Base-by-base conservation (phyloP, 2,113 vertebrate genomes). In the Lucifuga dentata region DNA sequence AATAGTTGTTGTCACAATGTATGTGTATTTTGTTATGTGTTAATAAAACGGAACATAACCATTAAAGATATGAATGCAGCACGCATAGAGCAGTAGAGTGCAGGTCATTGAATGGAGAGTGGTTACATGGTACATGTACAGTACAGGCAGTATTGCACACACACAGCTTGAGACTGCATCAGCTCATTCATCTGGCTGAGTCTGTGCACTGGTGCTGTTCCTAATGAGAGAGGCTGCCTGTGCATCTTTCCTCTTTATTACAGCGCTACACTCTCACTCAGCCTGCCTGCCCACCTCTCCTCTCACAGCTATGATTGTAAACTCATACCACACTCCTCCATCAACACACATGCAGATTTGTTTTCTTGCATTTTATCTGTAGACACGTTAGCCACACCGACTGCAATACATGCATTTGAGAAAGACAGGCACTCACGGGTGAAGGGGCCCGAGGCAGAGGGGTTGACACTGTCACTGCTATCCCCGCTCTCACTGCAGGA, bases 401-500 rank as follows among this genome's bases (percentile, higher is more conserved):
- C 64, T 29, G 26, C 26, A 29, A 5, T 29, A n/a, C 26, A 39
- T 38, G 43, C 39, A 35, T 73, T 50, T 43, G 59, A 79, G 71
- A 69, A 63, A 60, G 55, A 32, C 9, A 48, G 46, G n/a, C 67
- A 95, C 96, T 96, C 92, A 97, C 96, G 95, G 45, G 95, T 95
- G 85, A 98, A 95, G 85, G 94, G 94, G 82, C 84, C 93, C 2
- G 95, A 95, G 74, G 95, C 94, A 8, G 98, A 97, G 10, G 96
- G 97, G 90, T 98, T 99, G 90, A 98, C 94, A 48, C 98, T 99
- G 89, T 99, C 98, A 24, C 96, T 95, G 65, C 98, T 99, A 92
- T 99, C 95, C 75, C 95, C 97, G 13, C 98, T 99, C 87, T 99
- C 98, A 48, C 97, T 97, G 93, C 96, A 96, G 72, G 96, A 99